Conservation (phyloP, 2,797 vertebrate species). For the Tapera naevia region DNA sequence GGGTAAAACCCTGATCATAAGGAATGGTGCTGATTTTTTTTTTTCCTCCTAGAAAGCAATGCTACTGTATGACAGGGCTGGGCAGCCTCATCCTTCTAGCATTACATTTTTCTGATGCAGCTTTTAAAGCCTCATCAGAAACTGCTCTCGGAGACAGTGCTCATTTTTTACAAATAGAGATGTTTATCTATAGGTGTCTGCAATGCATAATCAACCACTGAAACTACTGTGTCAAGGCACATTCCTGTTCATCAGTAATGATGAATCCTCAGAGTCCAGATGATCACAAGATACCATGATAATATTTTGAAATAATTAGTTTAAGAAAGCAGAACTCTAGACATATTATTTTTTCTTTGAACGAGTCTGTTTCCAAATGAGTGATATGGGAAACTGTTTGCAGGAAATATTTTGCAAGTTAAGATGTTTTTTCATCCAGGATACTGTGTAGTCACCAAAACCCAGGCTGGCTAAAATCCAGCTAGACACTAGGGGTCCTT, state of each 20-base stretch:
- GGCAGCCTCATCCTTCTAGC: slow-evolving; percentile 61
- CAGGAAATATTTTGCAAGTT: slow-evolving; percentile 42
- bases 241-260: slow-evolving; percentile 60
- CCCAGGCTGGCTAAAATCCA: slow-evolving; percentile 59
- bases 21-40: slow-evolving; percentile 67
- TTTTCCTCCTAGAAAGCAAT: slow-evolving; percentile 55
- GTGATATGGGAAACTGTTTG: slow-evolving; percentile 3
- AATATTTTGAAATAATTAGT: slow-evolving; percentile 53
- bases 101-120: slow-evolving; percentile 56
- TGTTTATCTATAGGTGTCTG: slow-evolving; percentile 67
- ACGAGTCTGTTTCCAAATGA: slow-evolving; percentile 32
- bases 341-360: slow-evolving; percentile 23
- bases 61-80: slow-evolving; percentile 55
- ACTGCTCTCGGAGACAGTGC: slow-evolving; percentile 43
- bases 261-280: slow-evolving; percentile 59
- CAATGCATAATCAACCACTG: slow-evolving; percentile 52
- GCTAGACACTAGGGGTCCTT: slow-evolving; percentile 67
- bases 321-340: slow-evolving; percentile 48
- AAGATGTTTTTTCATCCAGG: slow-evolving; percentile 22
- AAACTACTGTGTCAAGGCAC: slow-evolving; percentile 62
- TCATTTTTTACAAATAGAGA: slow-evolving; percentile 67
- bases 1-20: slow-evolving; percentile 78
- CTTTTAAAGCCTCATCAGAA: slow-evolving; percentile 59
- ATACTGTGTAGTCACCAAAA: slow-evolving; percentile 20
- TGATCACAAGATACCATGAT: slow-evolving; percentile 43